Evolutionary conservation across 2,797 vertebrate species (phyloP).

Genomic region (Adrianichthys oophorus): DNA sequence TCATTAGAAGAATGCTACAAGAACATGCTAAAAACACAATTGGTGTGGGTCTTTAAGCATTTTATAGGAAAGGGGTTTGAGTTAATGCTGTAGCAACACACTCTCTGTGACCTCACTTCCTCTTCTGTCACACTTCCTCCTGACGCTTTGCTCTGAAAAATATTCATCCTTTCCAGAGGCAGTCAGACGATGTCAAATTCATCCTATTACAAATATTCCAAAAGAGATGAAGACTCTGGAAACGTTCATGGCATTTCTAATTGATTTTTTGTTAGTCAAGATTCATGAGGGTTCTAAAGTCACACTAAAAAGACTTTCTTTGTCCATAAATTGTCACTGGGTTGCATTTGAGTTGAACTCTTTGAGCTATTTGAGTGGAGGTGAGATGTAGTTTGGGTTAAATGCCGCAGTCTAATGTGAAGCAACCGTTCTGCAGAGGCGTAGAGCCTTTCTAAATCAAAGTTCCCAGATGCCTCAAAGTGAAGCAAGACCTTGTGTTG

Average conservation of each 20-base stretch:
- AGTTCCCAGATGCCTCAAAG: conserved; percentile 3
- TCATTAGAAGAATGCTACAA: no score
- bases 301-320: no score
- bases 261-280: no score
- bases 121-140: conserved; percentile 32
- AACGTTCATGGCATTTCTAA: no score
- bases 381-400: conserved; percentile 15
- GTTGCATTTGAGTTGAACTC: neutral
- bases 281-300: no score
- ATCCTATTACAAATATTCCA: neutral
- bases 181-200: neutral
- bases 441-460: conserved; percentile 26
- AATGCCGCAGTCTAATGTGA: conserved; percentile 18
- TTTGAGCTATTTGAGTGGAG: neutral
- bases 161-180: conserved; percentile 1
- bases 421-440: conserved; percentile 9
- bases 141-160: neutral
- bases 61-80: no score
- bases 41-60: no score
- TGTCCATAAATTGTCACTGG: neutral
- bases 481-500: neutral
- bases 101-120: conserved; percentile 48
- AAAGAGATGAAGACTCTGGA: neutral
- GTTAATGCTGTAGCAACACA: no score
- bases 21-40: no score